Conservation (phyloP, 2,888 invertebrate genomes). For the Pherbina coryleti region DNA sequence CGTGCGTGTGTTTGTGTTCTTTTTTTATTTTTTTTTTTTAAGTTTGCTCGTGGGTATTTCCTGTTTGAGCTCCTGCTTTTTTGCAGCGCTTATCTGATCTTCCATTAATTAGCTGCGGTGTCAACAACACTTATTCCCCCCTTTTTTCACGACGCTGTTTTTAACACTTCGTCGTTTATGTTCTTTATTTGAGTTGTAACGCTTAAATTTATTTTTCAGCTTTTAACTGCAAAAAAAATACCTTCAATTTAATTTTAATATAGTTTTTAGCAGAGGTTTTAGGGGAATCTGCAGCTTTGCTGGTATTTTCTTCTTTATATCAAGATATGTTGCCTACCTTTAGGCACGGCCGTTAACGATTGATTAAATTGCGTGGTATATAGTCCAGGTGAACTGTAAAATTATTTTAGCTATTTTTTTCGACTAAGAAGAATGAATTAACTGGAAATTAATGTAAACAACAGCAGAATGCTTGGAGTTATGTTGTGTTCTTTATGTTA, state of each 20-base stretch:
- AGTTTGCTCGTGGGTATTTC: background rate
- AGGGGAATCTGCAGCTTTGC: background rate
- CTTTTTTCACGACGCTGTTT: background rate
- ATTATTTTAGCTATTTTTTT: no score
- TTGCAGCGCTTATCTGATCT: conserved; percentile 11
- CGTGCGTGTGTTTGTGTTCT: background rate
- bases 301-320: background rate
- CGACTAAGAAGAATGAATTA: no score
- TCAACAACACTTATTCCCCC: conserved; percentile 23
- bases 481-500: no score
- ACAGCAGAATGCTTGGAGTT: no score
- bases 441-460: no score
- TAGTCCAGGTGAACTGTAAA: no score
- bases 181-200: no score
- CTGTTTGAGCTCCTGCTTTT: background rate
- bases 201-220: background rate
- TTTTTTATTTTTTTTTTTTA: background rate
- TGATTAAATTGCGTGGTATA: no score
- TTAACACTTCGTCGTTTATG: background rate
- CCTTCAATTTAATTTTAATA: no score
- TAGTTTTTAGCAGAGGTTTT: background rate
- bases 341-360: no score
- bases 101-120: conserved; percentile 32
- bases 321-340: no score
- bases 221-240: background rate